Base-by-base conservation (phyloP, 2,888 invertebrate genomes). In the Coenonympha glycerion region DNA sequence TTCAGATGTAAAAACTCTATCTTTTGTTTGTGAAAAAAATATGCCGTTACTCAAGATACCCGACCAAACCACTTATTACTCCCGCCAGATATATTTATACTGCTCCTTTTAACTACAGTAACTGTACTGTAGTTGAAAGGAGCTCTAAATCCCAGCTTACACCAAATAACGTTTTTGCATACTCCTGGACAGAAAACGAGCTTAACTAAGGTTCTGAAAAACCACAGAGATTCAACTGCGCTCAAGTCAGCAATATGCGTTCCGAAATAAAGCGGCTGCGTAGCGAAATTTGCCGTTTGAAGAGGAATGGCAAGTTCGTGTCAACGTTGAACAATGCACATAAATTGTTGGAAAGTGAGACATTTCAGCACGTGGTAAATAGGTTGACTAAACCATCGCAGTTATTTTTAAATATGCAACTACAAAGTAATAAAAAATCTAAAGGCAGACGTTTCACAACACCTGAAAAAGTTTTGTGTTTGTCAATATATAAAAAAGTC, bases 401-500 rank as follows among this genome's bases (percentile, higher is more conserved):
- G 9, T 6, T 52, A 6, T 52, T 52, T 31, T 21, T 34, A n/a
- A 21, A 26, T 18, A 50, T 50, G 49, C 49, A 48, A 33, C n/a
- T 31, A 11, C 39, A 31, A 21, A 24, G 22, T 18, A 42, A 30
- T 33, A 42, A 53, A 13, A 45, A 53, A 30, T 16, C 42, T n/a
- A 53, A 49, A 42, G 49, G 49, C 3, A 22, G 47, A 24, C 47
- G 49, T 3, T 53, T 36, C 19, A 46, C 49, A 19, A 28, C 26
- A 13, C 40, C 48, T n/a, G 48, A 55, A 13, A 51, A 55, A 49
- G 18, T 49, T 8, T 28, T 52, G 30, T 39, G 45, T 11, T 16
- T 51, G 6, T 48, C 51, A 11, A 11, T 51, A 3, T 55, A 45
- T 28, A 55, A 55, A 49, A 54, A 13, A 54, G 47, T 6, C 24